These are phyloP conservation scores for Macroglossus sobrinus DNA, from an alignment of 2,113 vertebrate genomes.

Conservation along the genomic window DNA sequence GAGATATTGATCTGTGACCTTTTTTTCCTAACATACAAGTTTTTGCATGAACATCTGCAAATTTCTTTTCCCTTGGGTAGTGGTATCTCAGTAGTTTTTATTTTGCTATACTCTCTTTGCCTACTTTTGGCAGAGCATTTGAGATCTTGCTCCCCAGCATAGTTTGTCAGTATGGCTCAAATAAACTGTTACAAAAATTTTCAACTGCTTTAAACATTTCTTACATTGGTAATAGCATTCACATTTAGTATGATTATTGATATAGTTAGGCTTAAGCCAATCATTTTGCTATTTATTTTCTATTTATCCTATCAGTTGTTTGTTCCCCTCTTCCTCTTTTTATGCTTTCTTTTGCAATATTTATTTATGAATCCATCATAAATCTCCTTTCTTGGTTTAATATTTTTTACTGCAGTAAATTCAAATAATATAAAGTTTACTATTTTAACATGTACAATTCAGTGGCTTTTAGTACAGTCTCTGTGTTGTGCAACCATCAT, in stretches of 20 bases:
- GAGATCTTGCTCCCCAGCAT: too few species aligned
- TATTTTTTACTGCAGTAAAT: background rate
- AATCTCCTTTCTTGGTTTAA: background rate
- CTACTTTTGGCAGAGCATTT: too few species aligned
- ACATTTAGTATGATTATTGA: background rate
- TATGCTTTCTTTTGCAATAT: background rate
- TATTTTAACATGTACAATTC: background rate
- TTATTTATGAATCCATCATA: background rate
- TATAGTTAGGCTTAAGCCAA: background rate
- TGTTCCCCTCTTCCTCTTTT: background rate
- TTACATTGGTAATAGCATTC: background rate
- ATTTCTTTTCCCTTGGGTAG: too few species aligned
- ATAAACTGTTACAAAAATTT: too few species aligned
- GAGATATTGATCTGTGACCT: background rate
- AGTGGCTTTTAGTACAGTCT: background rate
- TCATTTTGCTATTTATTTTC: background rate
- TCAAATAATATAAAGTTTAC: background rate
- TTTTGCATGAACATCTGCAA: too few species aligned
- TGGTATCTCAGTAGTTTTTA: too few species aligned
- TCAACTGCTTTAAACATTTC: too few species aligned
- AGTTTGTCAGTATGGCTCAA: too few species aligned
- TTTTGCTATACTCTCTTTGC: too few species aligned
- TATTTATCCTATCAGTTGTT: background rate
- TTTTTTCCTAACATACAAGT: background rate
- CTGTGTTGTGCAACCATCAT: background rate